Evolutionary conservation across 2,888 invertebrate species (phyloP), one percentile per base, ranked within the genome.

Genomic region (Hydriomena furcata): DNA sequence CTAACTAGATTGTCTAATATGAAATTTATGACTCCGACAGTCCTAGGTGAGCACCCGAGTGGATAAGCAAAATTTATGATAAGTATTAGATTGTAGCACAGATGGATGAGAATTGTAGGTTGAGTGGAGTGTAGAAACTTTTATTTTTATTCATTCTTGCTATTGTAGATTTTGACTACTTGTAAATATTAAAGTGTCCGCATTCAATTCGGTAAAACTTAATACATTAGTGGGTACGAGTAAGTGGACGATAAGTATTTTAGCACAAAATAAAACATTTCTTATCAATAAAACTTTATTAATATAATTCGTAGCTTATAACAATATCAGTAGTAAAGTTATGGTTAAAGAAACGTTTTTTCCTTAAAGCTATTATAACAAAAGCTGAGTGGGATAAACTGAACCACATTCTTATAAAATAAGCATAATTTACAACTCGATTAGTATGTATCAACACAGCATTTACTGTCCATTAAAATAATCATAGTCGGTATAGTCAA

Each of bases 251-350:
- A n/a, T n/a, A 32, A n/a, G 4, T 8, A 13, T 40, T 11, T 37
- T 6, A 20, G 5, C 12, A 12, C 7, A 11, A 36, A 44, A 44
- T 53, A 7, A 30, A 40, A 47, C 17, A 30, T 0, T n/a, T 45
- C 13, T 35, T 50, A 46, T 43, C 42, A 47, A 59, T 49, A 65
- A 63, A 63, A 56, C 46, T 79, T 76, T 79, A 78, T 75, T 78
- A 66, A 63, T 71, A 71, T 63, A 67, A 66, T 66, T 60, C 68
- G 57, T 47, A 66, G 58, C 43, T 38, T 63, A 58, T 63, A 75
- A 76, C 67, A 76, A 74, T 72, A 74, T 38, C 59, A 76, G 79
- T 81, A 82, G 75, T 60, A 49, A 28, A 31, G 37, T 55, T 60
- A 49, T 25, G 31, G 37, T 55, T 56, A 58, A 55, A 46, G 30